Conservation (phyloP, 2,797 vertebrate genomes). For the Odontamblyopus rebecca region DNA sequence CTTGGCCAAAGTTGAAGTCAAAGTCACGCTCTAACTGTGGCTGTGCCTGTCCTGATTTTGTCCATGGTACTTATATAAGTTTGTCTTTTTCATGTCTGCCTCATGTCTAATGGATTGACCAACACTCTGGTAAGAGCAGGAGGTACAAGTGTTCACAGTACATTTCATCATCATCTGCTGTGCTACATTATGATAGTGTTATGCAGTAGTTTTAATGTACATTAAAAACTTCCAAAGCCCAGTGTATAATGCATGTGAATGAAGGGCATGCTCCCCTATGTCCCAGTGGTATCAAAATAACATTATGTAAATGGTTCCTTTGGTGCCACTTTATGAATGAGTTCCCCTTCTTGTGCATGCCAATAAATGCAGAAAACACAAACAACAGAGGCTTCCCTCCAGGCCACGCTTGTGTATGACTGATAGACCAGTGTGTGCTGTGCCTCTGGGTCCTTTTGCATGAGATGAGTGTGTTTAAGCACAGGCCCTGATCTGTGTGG, state of each 20-base stretch:
- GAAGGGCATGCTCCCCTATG: conserved; percentile 20
- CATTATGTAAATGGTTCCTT: conserved; percentile 18
- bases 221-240: conserved; percentile 3
- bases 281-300: conserved; percentile 18
- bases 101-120: conserved; percentile 94
- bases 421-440: conserved; percentile 74
- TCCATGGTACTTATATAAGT: conserved; percentile 89
- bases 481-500: conserved; percentile 53
- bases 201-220: conserved; percentile 28
- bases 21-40: background rate
- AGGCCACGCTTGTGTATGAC: conserved; percentile 45
- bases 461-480: conserved; percentile 80
- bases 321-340: conserved; percentile 19
- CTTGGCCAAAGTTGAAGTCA: conserved; percentile 23
- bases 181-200: conserved; percentile 37
- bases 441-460: conserved; percentile 77
- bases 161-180: conserved; percentile 5
- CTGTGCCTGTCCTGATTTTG: conserved; percentile 47
- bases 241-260: conserved; percentile 45
- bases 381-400: conserved; percentile 9
- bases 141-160: conserved; percentile 90
- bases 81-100: conserved; percentile 97
- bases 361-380: conserved; percentile 18
- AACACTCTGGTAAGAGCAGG: conserved; percentile 99
- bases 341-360: conserved; percentile 44